Conservation (phyloP, 2,888 invertebrate species). For the Keiferia lycopersicella region DNA sequence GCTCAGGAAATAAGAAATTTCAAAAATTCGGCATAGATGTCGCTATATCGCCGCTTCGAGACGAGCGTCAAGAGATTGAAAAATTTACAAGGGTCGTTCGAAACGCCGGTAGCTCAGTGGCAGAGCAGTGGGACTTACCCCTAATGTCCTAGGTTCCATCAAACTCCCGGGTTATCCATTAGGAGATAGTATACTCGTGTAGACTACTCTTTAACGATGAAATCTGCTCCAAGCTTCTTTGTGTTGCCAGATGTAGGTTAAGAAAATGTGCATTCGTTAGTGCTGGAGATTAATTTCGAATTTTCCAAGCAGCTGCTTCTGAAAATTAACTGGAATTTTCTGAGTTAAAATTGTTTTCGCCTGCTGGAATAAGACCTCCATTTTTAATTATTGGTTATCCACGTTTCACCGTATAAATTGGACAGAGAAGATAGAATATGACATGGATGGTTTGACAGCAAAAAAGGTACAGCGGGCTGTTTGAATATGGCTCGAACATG, state of each 20-base stretch:
- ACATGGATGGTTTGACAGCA: too few relatives aligned
- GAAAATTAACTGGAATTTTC: constrained; percentile 6
- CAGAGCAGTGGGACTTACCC: too few relatives aligned
- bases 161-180: too few relatives aligned
- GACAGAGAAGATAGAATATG: not conserved
- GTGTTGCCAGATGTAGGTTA: constrained; percentile 16
- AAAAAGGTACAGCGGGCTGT: too few relatives aligned
- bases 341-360: constrained; percentile 1
- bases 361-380: not conserved
- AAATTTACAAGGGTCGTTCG: too few relatives aligned
- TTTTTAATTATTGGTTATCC: not conserved
- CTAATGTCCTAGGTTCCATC: too few relatives aligned
- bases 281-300: constrained; percentile 7
- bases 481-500: too few relatives aligned
- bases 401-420: not conserved
- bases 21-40: too few relatives aligned
- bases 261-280: constrained; percentile 20
- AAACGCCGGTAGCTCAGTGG: too few relatives aligned
- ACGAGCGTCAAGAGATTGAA: too few relatives aligned
- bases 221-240: constrained; percentile 12
- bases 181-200: not conserved
- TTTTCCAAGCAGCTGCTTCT: constrained; percentile 6
- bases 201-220: constrained; percentile 7
- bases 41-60: too few relatives aligned
- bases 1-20: too few relatives aligned